Evolutionary conservation across 2,888 invertebrate genomes (phyloP).

Genomic region (Ypsolopha sequella): DNA sequence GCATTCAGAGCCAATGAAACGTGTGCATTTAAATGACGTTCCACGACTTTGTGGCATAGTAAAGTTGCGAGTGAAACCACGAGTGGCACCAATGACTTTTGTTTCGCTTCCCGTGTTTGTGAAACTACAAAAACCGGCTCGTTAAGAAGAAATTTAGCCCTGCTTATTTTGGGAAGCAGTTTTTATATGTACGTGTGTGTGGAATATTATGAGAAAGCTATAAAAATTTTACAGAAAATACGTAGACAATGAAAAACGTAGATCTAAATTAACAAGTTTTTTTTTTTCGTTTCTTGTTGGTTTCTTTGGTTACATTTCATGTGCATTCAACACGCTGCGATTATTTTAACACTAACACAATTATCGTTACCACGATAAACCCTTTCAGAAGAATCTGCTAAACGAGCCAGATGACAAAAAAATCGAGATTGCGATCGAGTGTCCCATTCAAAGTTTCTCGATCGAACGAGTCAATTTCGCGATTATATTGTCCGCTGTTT

Average conservation of each 20-base stretch:
- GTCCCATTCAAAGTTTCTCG: slow-evolving; percentile 11
- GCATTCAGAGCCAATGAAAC: slow-evolving; percentile 71
- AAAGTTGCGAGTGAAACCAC: slow-evolving; percentile 62
- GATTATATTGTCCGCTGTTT: slow-evolving; percentile 33
- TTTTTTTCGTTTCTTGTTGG: too few relatives aligned
- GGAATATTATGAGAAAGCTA: too few relatives aligned
- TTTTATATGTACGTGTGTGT: background rate
- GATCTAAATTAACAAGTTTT: too few relatives aligned
- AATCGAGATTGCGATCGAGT: slow-evolving; percentile 2
- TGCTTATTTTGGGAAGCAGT: slow-evolving; percentile 32
- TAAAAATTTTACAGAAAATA: too few relatives aligned
- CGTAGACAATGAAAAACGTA: too few relatives aligned
- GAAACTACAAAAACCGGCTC: slow-evolving; percentile 46
- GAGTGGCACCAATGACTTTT: slow-evolving; percentile 43
- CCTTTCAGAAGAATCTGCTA: background rate
- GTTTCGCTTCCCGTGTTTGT: slow-evolving; percentile 35
- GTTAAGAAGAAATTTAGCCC: slow-evolving; percentile 61
- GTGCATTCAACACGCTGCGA: too few relatives aligned
- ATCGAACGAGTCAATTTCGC: slow-evolving; percentile 36
- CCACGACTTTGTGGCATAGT: slow-evolving; percentile 66
- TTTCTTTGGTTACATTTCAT: too few relatives aligned
- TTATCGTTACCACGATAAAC: slow-evolving; percentile 8
- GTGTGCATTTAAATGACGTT: slow-evolving; percentile 71
- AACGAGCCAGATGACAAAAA: background rate
- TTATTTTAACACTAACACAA: too few relatives aligned